Base-by-base conservation (phyloP, 92 coral and sea anemone genomes). In the Porites cylindrica region DNA sequence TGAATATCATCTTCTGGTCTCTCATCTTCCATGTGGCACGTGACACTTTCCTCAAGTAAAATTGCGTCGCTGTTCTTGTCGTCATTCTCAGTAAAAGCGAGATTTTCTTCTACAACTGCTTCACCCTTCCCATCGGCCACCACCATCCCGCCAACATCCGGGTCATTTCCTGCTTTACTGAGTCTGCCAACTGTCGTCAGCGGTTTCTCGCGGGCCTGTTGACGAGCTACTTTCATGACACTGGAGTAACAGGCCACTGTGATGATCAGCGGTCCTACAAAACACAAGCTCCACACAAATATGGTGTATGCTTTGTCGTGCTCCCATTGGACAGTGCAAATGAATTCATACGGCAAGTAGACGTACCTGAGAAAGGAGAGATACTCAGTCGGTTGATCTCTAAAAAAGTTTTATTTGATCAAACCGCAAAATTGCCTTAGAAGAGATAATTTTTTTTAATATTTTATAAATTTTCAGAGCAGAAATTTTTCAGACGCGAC, bases 301-400 rank as follows among this genome's bases (percentile, higher is more conserved):
- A 90, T 50, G 1, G 91, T 81, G 75, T 60, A 90, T 24, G 76
- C 62, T 18, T 64, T 56, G 59, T 86, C 80, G 51, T 82, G 50
- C 53, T 90, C 93, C 93, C 93, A 90, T 60, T 90, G 93, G 59
- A 90, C 85, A 2, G 93, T 86, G 83, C 93, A 90, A 76, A 90
- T 90, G 79, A 74, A 90, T 80, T 90, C 91, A 73, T 90, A 90
- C 10, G 91, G 75, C 59, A 90, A 80, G 77, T 90, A 90, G 79
- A 60, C 80, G 75, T 90, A 90, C 83, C 89, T 85, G 53, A 3
- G 70, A 70, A 9, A 26, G 24, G 1, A 23, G 14, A 79, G 21
- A 32, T 11, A 2, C 51, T 29, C 3, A 29, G 32, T 29, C 32
- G 32, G 3, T 29, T 29, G 32, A 29, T 29, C 32, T 29, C 32